phyloP scores from a whole-genome alignment of 2,888 invertebrate species.

The Nomada ferruginata region DNA sequence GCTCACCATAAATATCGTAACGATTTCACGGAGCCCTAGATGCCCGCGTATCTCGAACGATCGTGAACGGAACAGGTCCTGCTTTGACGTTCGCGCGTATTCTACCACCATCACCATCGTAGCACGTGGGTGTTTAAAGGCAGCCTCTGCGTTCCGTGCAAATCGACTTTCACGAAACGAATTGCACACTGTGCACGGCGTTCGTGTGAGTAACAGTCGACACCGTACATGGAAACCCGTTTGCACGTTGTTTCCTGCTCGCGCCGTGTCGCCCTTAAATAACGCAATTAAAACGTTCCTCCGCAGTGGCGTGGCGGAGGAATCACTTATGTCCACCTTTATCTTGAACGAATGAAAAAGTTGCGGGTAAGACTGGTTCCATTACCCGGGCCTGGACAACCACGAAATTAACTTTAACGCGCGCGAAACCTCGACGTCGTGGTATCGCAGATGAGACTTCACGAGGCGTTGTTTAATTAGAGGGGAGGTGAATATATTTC shows the following conservation, averaged over 20 bases:
- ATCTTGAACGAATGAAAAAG: conserved; percentile 35
- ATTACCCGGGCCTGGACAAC: conserved; percentile 36
- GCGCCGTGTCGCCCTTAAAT: conserved; percentile 65
- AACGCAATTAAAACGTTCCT: conserved; percentile 70
- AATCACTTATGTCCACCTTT: conserved; percentile 39
- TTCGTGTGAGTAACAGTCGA: background rate
- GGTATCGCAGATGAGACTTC: background rate
- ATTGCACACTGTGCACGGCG: conserved; percentile 32
- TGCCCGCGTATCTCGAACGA: conserved; percentile 50
- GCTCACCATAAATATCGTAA: conserved; percentile 60
- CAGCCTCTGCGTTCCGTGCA: conserved; percentile 22
- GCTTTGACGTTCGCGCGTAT: conserved; percentile 50
- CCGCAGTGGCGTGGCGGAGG: conserved; percentile 17
- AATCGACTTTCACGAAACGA: conserved; percentile 70
- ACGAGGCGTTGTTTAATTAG: conserved; percentile 43
- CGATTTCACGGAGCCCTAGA: conserved; percentile 61
- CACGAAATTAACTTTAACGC: conserved; percentile 57
- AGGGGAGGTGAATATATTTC: conserved; percentile 18
- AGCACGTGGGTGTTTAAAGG: conserved; percentile 45
- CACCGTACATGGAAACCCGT: conserved; percentile 69
- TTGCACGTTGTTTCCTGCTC: conserved; percentile 54
- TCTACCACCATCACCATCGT: background rate
- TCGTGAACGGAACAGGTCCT: conserved; percentile 53
- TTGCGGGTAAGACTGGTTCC: conserved; percentile 47
- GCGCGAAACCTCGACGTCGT: conserved; percentile 28